Evolutionary conservation across 2,888 invertebrate species (phyloP).

Genomic region (Meloe dianella): DNA sequence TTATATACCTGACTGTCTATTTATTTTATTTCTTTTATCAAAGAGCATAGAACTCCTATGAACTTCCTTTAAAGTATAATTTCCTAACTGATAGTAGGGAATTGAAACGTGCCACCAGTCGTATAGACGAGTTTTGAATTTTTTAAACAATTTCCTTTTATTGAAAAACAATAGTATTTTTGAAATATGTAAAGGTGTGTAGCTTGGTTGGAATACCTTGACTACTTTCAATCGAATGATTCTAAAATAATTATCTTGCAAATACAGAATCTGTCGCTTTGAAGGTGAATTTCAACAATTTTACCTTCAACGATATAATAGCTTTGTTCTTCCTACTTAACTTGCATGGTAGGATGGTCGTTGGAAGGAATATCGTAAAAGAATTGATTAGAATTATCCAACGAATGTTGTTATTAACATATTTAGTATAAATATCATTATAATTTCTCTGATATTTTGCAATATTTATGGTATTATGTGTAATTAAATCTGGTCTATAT

Average conservation of each 20-base stretch:
- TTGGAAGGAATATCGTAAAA: neutral
- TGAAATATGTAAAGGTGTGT: neutral
- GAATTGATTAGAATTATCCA: neutral
- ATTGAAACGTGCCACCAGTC: slow-evolving; percentile 1
- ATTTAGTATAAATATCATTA: neutral
- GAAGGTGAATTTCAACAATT: neutral
- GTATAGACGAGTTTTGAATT: neutral
- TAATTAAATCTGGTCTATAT: neutral
- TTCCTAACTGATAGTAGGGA: neutral
- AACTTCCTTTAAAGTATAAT: slow-evolving; percentile 5
- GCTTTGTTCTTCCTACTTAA: neutral
- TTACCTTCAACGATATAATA: neutral
- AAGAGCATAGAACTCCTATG: slow-evolving; percentile 2
- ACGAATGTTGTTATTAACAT: neutral
- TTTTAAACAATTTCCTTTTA: neutral
- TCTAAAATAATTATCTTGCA: neutral
- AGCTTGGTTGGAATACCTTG: neutral
- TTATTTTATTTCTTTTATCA: neutral
- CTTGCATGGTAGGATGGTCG: neutral
- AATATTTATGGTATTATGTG: neutral
- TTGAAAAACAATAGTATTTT: neutral
- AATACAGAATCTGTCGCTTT: neutral
- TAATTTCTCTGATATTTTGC: slow-evolving; percentile 2
- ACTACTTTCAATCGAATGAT: neutral
- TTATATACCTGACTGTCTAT: neutral